Percentiles rank a stretch among this genome's conserved stretches.
These are phyloP conservation scores for Girardia tigrina DNA, from an alignment of 2,888 invertebrate genomes.

Conservation along the genomic window DNA sequence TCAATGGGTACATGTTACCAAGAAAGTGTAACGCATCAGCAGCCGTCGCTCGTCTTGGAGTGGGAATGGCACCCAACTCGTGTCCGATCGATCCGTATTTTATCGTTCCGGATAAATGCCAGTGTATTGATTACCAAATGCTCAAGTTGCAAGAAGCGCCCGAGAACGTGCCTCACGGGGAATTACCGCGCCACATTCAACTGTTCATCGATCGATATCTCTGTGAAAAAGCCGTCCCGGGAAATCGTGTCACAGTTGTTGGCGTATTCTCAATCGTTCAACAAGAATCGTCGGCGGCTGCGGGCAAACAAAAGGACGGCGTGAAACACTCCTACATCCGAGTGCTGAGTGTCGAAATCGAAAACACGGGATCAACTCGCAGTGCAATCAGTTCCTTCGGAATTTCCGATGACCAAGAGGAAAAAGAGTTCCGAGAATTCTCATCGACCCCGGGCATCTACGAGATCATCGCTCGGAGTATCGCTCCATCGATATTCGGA, in stretches of 20 bases:
- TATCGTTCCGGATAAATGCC: slow-evolving; percentile 90
- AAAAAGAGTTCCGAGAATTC: slow-evolving; percentile 67
- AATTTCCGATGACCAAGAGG: slow-evolving; percentile 56
- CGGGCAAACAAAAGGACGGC: too few relatives aligned
- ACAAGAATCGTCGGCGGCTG: not conserved
- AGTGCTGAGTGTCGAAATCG: slow-evolving; percentile 69
- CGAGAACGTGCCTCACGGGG: slow-evolving; percentile 83
- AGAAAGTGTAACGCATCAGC: slow-evolving; percentile 69
- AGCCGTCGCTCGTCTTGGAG: slow-evolving; percentile 54
- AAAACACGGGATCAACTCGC: slow-evolving; percentile 42
- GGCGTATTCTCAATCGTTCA: slow-evolving; percentile 78
- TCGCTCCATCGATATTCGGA: slow-evolving; percentile 93
- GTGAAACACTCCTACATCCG: slow-evolving; percentile 84
- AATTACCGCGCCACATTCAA: slow-evolving; percentile 87
- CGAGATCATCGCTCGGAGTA: slow-evolving; percentile 70
- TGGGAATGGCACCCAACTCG: slow-evolving; percentile 60
- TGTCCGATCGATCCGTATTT: slow-evolving; percentile 95
- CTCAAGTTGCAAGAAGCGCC: slow-evolving; percentile 91
- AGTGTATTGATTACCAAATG: slow-evolving; percentile 91
- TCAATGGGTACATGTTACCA: slow-evolving; percentile 87
- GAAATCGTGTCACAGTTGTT: slow-evolving; percentile 76
- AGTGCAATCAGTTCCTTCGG: slow-evolving; percentile 38
- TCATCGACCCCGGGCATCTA: slow-evolving; percentile 73
- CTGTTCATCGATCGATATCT: slow-evolving; percentile 77
- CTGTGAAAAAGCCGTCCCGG: slow-evolving; percentile 86